Percentiles rank a stretch among this genome's conserved stretches.
Evolutionary conservation across 2,797 vertebrate species (phyloP).

Genomic region (Pogonophryne albipinna): DNA sequence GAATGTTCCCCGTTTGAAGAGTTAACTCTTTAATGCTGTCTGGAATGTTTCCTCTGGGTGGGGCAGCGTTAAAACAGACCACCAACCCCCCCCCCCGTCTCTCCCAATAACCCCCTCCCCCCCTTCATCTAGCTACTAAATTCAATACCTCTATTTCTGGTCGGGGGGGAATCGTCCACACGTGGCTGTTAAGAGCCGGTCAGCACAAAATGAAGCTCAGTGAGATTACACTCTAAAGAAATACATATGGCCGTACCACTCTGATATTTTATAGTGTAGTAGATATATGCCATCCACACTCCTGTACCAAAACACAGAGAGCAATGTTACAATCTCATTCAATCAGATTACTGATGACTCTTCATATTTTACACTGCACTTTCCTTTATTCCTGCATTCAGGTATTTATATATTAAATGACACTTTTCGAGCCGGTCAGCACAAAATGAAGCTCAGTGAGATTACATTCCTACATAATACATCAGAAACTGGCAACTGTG

Average conservation of each 20-base stretch:
- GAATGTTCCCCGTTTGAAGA: constrained; percentile 86
- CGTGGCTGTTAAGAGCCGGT: constrained; percentile 77
- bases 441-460: constrained; percentile 57
- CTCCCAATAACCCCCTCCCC: constrained; percentile 26
- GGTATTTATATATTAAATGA: too few relatives aligned
- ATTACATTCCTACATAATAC: constrained; percentile 37
- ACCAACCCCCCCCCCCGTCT: constrained; percentile 67
- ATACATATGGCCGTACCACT: constrained; percentile 13
- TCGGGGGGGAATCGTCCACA: constrained; percentile 71
- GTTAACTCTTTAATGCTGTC: constrained; percentile 88
- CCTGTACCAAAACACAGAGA: background rate
- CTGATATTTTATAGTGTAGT: background rate
- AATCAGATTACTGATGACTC: too few relatives aligned
- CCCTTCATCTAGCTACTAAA: constrained; percentile 82
- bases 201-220: constrained; percentile 66
- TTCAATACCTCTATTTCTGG: constrained; percentile 86
- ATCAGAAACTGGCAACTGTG: constrained; percentile 28
- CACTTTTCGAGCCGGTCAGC: constrained; percentile 72
- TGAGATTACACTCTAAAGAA: constrained; percentile 28
- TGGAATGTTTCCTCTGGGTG: constrained; percentile 90
- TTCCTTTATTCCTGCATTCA: too few relatives aligned
- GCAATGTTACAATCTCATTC: background rate
- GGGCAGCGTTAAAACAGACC: constrained; percentile 80
- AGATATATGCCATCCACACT: constrained; percentile 10
- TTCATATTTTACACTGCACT: too few relatives aligned